Conservation (phyloP, 2,888 invertebrate species). For the Synergus gifuensis region DNA sequence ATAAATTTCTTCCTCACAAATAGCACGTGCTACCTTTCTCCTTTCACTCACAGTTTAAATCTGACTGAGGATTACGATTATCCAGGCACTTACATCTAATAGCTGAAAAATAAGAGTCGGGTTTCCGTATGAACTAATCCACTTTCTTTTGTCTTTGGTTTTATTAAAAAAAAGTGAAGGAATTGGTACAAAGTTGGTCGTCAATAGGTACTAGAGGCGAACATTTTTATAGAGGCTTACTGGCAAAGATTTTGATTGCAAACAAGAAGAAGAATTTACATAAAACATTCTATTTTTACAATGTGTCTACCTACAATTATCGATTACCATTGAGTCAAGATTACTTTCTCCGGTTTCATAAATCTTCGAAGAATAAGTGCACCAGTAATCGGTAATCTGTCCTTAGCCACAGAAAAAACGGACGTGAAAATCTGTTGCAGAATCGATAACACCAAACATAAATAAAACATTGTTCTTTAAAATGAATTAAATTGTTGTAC, state of each 20-base stretch:
- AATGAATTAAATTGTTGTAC: too few relatives aligned
- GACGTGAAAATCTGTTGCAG: too few relatives aligned
- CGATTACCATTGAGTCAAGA: slow-evolving; percentile 26
- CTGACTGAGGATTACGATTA: slow-evolving; percentile 10
- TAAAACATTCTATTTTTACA: not conserved
- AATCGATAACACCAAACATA: too few relatives aligned
- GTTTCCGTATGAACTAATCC: slow-evolving; percentile 4
- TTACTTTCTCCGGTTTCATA: not conserved
- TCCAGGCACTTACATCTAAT: slow-evolving; percentile 4
- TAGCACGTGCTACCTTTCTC: slow-evolving; percentile 29
- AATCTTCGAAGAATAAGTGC: not conserved
- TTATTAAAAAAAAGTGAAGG: slow-evolving; percentile 71
- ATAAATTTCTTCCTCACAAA: slow-evolving; percentile 15
- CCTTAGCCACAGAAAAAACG: too few relatives aligned
- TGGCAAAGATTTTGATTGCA: slow-evolving; percentile 18
- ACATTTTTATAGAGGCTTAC: not conserved
- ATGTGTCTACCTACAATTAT: slow-evolving; percentile 11
- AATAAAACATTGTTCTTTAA: too few relatives aligned
- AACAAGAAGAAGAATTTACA: not conserved
- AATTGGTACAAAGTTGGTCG: slow-evolving; percentile 56
- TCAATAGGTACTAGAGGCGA: slow-evolving; percentile 43
- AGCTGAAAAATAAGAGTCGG: not conserved
- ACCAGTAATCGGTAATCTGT: not conserved
- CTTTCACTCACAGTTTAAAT: slow-evolving; percentile 27
- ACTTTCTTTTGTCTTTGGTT: slow-evolving; percentile 71